phyloP scores from a whole-genome alignment of 2,888 invertebrate genomes.

The Apodemia hepburni region DNA sequence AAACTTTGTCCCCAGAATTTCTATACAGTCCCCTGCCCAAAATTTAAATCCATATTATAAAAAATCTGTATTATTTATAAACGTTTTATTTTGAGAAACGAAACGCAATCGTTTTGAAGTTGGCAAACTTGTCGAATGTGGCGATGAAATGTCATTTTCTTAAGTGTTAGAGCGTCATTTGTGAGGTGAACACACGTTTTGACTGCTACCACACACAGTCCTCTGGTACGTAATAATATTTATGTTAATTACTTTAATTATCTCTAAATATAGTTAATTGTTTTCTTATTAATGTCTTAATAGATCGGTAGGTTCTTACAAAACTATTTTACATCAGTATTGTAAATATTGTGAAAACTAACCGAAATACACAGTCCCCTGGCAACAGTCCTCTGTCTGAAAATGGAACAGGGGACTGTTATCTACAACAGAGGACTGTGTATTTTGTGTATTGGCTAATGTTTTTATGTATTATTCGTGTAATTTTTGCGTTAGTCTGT shows the following conservation, averaged over 20 bases:
- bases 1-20: conserved; percentile 27
- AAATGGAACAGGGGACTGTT: neutral
- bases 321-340: neutral
- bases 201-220: neutral
- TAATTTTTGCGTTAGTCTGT: neutral
- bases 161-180: neutral
- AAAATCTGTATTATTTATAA: conserved; percentile 23
- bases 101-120: neutral
- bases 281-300: neutral
- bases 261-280: neutral
- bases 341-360: neutral
- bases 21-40: conserved; percentile 24
- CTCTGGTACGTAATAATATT: neutral
- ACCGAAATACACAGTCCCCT: neutral
- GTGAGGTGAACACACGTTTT: neutral
- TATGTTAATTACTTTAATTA: conserved; percentile 1
- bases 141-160: neutral
- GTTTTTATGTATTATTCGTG: neutral
- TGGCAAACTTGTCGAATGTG: neutral
- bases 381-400: neutral
- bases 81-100: neutral
- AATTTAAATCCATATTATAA: conserved; percentile 24
- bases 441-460: neutral
- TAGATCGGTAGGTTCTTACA: neutral
- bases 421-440: neutral